Evolutionary conservation across 53 echinoderm and acorn worm genomes (phyloP).

Genomic region (Echinarachnius parma): DNA sequence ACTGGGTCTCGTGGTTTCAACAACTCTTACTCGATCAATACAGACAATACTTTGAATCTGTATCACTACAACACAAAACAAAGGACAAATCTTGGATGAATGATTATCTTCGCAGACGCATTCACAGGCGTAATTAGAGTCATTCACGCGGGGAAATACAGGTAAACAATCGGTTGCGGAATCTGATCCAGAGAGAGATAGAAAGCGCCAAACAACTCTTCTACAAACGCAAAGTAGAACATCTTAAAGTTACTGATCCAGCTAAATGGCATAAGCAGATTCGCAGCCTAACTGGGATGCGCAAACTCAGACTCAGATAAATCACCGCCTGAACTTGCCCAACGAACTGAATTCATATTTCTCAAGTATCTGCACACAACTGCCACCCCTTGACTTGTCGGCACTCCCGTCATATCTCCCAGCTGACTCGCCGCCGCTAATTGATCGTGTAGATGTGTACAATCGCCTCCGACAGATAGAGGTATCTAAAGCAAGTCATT

Average conservation of each 20-base stretch:
- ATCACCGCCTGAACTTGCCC: slow-evolving; percentile 16
- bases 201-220: slow-evolving; percentile 27
- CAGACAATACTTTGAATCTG: slow-evolving; percentile 33
- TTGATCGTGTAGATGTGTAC: slow-evolving; percentile 23
- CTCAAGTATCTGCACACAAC: slow-evolving; percentile 19
- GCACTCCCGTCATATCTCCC: slow-evolving; percentile 37
- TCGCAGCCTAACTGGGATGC: slow-evolving; percentile 27
- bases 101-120: slow-evolving; percentile 30
- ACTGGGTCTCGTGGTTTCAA: slow-evolving; percentile 7
- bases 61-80: slow-evolving; percentile 7
- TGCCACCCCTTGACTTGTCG: slow-evolving; percentile 23
- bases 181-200: slow-evolving; percentile 18
- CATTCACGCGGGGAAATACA: too few species aligned
- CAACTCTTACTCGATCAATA: slow-evolving; percentile 4
- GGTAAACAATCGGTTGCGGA: too few species aligned
- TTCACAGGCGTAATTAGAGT: slow-evolving; percentile 12
- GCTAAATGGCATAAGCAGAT: slow-evolving; percentile 57
- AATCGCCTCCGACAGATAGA: slow-evolving; percentile 8
- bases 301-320: slow-evolving; percentile 9
- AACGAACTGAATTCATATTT: slow-evolving; percentile 31
- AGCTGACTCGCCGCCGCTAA: slow-evolving; percentile 36
- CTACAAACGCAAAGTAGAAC: slow-evolving; percentile 27
- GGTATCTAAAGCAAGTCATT: slow-evolving; percentile 38
- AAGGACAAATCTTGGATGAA: slow-evolving; percentile 54
- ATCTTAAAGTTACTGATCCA: slow-evolving; percentile 34